Conservation (phyloP, 2,797 vertebrate species). For the Anolis apletophallus region DNA sequence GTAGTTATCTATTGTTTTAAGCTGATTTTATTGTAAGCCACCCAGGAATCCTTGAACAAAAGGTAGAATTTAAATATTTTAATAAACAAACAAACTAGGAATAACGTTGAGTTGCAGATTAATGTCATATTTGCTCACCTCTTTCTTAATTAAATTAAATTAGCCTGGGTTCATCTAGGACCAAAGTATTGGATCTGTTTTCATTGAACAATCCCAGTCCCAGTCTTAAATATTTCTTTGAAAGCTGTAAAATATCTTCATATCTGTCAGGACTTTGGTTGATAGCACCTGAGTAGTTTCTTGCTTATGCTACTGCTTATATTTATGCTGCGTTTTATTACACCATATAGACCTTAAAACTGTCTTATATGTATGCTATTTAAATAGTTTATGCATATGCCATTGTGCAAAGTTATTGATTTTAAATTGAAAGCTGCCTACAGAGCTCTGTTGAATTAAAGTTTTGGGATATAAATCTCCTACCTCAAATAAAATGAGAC, state of each 20-base stretch:
- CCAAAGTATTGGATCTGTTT: background rate
- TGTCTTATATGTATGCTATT: background rate
- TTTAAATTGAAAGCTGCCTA: conserved; percentile 30
- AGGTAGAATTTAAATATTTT: too few species aligned
- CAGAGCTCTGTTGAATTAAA: conserved; percentile 9
- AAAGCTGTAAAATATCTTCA: background rate
- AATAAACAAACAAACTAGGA: too few species aligned
- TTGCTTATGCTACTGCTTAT: background rate
- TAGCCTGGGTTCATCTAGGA: background rate
- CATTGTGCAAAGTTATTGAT: conserved; percentile 1
- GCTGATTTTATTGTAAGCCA: too few species aligned
- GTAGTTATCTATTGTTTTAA: too few species aligned
- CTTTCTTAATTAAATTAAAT: background rate
- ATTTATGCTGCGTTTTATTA: background rate
- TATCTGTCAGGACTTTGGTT: background rate
- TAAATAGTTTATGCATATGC: conserved; percentile 8
- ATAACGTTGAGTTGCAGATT: too few species aligned
- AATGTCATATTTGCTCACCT: too few species aligned
- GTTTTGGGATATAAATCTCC: background rate
- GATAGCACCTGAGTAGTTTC: background rate
- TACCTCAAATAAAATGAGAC: background rate
- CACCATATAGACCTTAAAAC: background rate
- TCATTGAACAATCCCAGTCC: background rate
- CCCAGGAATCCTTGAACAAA: too few species aligned
- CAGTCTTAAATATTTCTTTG: background rate